Evolutionary conservation across 2,113 vertebrate genomes (phyloP).

Genomic region (Ammodytes marinus): DNA sequence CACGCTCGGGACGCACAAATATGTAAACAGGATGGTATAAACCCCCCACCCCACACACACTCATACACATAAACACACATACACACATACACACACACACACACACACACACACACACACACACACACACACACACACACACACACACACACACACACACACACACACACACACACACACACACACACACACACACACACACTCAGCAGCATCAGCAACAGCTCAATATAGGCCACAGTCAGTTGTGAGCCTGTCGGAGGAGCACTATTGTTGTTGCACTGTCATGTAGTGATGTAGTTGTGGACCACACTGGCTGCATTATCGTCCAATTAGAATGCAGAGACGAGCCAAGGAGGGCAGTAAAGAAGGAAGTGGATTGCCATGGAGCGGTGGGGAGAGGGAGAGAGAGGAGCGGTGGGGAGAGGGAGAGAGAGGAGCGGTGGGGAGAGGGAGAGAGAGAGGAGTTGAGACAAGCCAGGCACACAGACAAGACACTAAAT

Average conservation of each 20-base stretch:
- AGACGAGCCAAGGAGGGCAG: slow-evolving; percentile 61
- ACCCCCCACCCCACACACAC: neutral
- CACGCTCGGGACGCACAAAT: slow-evolving; percentile 29
- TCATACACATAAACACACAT: slow-evolving; percentile 26
- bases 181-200: slow-evolving; percentile 32
- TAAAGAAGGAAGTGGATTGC: slow-evolving; percentile 58
- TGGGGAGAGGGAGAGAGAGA: slow-evolving; percentile 30
- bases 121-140: slow-evolving; percentile 27
- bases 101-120: slow-evolving; percentile 27
- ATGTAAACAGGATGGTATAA: slow-evolving; percentile 41
- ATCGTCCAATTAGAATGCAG: slow-evolving; percentile 77
- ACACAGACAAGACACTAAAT: slow-evolving; percentile 80
- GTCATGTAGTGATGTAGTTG: slow-evolving; percentile 65
- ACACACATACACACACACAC: slow-evolving; percentile 38
- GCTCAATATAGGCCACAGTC: slow-evolving; percentile 38
- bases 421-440: slow-evolving; percentile 10
- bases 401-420: slow-evolving; percentile 9
- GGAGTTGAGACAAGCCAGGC: slow-evolving; percentile 76
- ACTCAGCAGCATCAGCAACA: slow-evolving; percentile 20
- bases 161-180: too few species aligned
- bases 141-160: slow-evolving; percentile 37
- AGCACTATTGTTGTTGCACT: slow-evolving; percentile 65
- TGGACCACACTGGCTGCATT: slow-evolving; percentile 73
- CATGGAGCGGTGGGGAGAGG: slow-evolving; percentile 34
- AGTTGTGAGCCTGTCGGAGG: slow-evolving; percentile 37